These are phyloP conservation scores for Mixornis gularis DNA, from an alignment of 2,113 vertebrate genomes.

Conservation along the genomic window DNA sequence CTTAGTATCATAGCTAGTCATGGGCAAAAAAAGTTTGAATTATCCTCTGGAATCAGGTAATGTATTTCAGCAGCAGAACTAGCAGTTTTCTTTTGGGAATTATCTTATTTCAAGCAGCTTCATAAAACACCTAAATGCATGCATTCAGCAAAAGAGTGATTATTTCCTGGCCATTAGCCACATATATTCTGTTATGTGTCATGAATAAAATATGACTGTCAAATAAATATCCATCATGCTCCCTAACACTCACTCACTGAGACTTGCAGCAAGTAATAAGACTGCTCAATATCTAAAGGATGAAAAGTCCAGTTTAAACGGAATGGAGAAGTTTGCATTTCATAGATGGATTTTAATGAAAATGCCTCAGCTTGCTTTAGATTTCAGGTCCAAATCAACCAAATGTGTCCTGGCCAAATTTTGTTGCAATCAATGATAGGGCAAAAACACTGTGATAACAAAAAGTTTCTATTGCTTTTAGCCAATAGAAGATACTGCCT, in stretches of 20 bases:
- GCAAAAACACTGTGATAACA: background rate
- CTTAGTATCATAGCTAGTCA: background rate
- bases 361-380: background rate
- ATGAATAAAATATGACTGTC: slow-evolving; percentile 4
- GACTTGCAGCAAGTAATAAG: background rate
- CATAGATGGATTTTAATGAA: background rate
- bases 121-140: background rate
- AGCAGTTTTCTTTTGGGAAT: background rate
- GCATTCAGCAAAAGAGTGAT: background rate
- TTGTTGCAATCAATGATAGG: background rate
- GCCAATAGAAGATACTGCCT: background rate
- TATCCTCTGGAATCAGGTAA: background rate
- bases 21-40: background rate
- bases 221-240: background rate
- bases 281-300: background rate
- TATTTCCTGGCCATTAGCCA: background rate
- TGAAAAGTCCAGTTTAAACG: background rate
- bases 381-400: background rate
- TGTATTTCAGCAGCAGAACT: background rate
- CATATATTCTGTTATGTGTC: background rate
- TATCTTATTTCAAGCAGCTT: background rate
- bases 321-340: background rate
- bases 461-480: background rate
- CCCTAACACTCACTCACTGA: background rate
- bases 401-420: background rate